phyloP scores from a whole-genome alignment of 2,113 vertebrate species.

The Lophochroa leadbeateri region DNA sequence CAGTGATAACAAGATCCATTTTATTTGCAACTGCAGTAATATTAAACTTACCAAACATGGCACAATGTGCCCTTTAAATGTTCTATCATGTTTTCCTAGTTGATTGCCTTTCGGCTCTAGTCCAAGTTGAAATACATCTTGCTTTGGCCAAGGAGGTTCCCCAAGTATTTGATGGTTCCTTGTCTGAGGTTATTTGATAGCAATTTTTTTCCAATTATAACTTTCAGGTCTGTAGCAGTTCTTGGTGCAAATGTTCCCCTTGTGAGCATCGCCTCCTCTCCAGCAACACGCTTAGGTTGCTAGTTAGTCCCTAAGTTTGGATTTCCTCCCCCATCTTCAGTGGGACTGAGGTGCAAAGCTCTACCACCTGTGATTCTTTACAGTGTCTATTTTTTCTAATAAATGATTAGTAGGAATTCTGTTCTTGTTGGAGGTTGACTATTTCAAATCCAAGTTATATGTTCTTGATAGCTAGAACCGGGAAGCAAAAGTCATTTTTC shows the following conservation, averaged over 20 bases:
- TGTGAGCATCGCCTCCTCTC: neutral
- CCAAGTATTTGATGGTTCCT: neutral
- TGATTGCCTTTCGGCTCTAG: neutral
- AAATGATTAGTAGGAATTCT: neutral
- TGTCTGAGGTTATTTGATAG: neutral
- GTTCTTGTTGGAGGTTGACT: rapidly evolving
- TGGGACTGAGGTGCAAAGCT: neutral
- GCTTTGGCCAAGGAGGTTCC: neutral
- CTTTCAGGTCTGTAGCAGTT: neutral
- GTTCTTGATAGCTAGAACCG: rapidly evolving
- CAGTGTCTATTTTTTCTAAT: neutral
- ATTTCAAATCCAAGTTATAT: neutral
- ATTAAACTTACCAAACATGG: neutral
- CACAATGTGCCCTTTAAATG: neutral
- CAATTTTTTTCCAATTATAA: neutral
- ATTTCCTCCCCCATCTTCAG: neutral
- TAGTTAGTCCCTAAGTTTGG: neutral
- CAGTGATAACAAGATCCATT: neutral
- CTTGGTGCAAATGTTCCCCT: neutral
- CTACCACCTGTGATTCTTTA: neutral
- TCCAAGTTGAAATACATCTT: neutral
- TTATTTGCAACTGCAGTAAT: neutral
- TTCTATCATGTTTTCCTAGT: neutral
- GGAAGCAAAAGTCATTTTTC: neutral
- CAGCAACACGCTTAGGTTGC: neutral